phyloP scores from a whole-genome alignment of 1,140 invertebrate species.

The fruit fly (Drosophila melanogaster) region DNA sequence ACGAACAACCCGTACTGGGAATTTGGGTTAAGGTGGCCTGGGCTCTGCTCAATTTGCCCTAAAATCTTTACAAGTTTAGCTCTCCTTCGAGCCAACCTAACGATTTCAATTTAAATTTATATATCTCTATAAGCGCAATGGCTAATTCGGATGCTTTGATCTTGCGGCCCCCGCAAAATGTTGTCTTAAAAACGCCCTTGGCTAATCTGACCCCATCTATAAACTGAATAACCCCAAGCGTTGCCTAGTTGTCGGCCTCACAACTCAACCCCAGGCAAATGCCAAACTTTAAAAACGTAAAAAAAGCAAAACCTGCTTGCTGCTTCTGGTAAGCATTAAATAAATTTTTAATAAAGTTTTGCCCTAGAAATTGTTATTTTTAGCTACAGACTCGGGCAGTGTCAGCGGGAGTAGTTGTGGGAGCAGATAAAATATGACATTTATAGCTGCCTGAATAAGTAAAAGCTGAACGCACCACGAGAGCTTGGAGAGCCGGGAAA shows the following conservation, averaged over 20 bases:
- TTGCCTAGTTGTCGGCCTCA: conserved; percentile 41
- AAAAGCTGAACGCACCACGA: conserved; percentile 74
- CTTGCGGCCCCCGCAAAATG: conserved; percentile 8
- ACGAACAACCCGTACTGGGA: conserved; percentile 28
- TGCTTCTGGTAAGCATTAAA: conserved; percentile 53
- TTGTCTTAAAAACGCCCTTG: conserved; percentile 35
- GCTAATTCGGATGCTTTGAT: conserved; percentile 46
- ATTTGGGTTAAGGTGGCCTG: conserved; percentile 25
- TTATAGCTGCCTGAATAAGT: conserved; percentile 75
- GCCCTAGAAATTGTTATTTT: conserved; percentile 75
- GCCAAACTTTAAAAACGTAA: conserved; percentile 62
- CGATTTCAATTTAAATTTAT: conserved; percentile 34
- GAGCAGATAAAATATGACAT: conserved; percentile 77
- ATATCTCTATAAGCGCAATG: background rate
- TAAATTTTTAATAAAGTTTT: conserved; percentile 80
- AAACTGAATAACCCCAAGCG: conserved; percentile 28
- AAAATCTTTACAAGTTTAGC: conserved; percentile 16
- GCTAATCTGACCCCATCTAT: conserved; percentile 23
- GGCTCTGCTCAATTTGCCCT: background rate
- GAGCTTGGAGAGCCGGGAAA: conserved; percentile 39
- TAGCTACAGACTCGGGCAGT: conserved; percentile 39
- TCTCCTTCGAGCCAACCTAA: conserved; percentile 2
- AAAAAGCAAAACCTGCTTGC: conserved; percentile 17
- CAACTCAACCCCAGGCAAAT: conserved; percentile 4
- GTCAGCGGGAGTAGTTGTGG: conserved; percentile 34